A percentile compares a stretch with the other conserved stretches of the same genome.
Evolutionary conservation across 2,797 vertebrate species (phyloP).

Genomic region (Chiroxiphia lanceolata): DNA sequence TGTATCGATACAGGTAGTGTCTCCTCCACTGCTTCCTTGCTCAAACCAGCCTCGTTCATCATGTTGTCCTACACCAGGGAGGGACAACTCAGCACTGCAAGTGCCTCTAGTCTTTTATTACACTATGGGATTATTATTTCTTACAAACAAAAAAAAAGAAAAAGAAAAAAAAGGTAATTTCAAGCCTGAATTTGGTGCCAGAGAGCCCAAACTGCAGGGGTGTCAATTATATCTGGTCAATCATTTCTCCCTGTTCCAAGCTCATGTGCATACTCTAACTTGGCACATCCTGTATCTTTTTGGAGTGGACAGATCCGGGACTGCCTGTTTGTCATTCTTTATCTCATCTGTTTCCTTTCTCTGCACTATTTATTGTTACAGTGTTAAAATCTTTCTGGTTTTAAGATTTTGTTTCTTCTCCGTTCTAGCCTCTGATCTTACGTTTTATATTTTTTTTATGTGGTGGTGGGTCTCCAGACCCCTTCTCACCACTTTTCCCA

Average conservation of each 20-base stretch:
- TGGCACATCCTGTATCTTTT: background rate
- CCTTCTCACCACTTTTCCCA: background rate
- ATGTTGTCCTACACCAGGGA: background rate
- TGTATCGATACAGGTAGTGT: accelerated
- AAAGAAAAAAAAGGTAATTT: background rate
- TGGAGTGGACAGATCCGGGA: background rate
- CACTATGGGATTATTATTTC: background rate
- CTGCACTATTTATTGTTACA: background rate
- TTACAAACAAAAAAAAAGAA: background rate
- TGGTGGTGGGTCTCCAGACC: accelerated
- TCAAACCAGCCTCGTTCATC: background rate
- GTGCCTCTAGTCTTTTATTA: background rate
- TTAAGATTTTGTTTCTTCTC: background rate
- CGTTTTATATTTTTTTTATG: background rate
- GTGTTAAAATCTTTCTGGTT: accelerated
- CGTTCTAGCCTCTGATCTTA: background rate
- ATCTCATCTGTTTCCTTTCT: background rate
- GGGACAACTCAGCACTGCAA: background rate
- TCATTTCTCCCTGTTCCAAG: background rate
- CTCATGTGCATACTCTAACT: background rate
- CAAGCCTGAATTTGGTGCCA: background rate
- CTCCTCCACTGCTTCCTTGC: background rate
- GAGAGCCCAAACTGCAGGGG: background rate
- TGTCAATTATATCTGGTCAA: background rate
- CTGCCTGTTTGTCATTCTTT: background rate